Percentiles rank a stretch among this genome's conserved stretches.
phyloP scores from a whole-genome alignment of 2,888 invertebrate species.

The Volucella zonaria region DNA sequence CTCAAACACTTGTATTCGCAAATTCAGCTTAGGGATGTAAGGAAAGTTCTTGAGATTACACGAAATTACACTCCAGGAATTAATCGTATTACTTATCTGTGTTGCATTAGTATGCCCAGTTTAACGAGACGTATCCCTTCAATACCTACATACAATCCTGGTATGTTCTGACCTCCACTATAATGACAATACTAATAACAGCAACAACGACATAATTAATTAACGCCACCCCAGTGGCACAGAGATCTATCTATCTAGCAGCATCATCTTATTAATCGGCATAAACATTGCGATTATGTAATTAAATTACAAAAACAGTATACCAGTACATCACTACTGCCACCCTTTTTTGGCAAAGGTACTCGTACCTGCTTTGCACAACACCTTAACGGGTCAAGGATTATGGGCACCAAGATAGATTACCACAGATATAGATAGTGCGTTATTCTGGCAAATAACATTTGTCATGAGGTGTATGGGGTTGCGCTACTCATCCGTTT shows the following conservation, averaged over 20 bases:
- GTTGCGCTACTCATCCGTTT: conserved; percentile 13
- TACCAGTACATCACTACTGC: neutral
- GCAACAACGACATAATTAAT: conserved; percentile 61
- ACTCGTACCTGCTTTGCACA: neutral
- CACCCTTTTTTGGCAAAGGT: too few relatives aligned
- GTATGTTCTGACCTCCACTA: neutral
- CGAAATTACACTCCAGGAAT: conserved; percentile 55
- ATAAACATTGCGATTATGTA: conserved; percentile 53
- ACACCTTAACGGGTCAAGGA: conserved; percentile 69
- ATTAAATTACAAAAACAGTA: conserved; percentile 58
- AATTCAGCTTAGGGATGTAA: neutral
- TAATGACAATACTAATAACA: conserved; percentile 37
- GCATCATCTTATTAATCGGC: conserved; percentile 41
- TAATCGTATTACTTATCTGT: conserved; percentile 54
- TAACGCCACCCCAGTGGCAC: conserved; percentile 40
- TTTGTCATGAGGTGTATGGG: neutral
- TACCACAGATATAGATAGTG: conserved; percentile 52
- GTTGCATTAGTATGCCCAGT: conserved; percentile 19
- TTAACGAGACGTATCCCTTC: neutral
- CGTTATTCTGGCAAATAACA: conserved; percentile 49
- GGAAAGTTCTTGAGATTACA: conserved; percentile 34
- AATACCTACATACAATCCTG: neutral
- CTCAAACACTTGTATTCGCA: neutral
- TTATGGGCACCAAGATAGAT: conserved; percentile 59
- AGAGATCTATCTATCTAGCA: conserved; percentile 17